Base-by-base conservation (phyloP, 1,140 invertebrate genomes). In the Ips nitidus region DNA sequence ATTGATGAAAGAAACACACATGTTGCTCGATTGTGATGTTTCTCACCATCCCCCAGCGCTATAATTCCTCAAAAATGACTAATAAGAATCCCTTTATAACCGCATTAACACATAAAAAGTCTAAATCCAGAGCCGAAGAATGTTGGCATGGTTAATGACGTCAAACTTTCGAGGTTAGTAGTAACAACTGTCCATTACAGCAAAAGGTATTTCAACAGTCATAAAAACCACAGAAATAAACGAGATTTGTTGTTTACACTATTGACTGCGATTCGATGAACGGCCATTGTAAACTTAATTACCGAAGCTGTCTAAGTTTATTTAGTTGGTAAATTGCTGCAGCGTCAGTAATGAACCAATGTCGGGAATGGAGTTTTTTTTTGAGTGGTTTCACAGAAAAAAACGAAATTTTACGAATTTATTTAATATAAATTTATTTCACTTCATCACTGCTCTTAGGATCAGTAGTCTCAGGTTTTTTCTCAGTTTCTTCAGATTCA, bases 211-310 rank as follows among this genome's bases (percentile, higher is more conserved):
- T 66, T 50, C 55, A 41, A 59, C 39, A 59, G 53, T 52, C 56
- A 52, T 66, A 50, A 58, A 66, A 52, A 39, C 55, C 37, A 4
- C 43, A 47, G 65, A 66, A 58, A 66, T 59, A 66, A 66, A 66
- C 65, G 52, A 38, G 2, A 66, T 36, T 22, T 22, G 56, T 56
- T 65, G 63, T 55, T 65, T 58, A 58, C 43, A 45, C 38, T 22
- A 58, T 59, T 52, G 55, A 58, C 56, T 66, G 4, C 7, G 56
- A 58, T 66, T 66, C 65, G 56, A 66, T 66, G 65, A 66, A 66
- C 47, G 42, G 52, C 62, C 22, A 59, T 66, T 66, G 65, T 66
- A 66, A 66, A 66, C 65, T 66, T 59, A 66, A 66, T 66, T 66
- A 66, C 55, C 3, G 22, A 8, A 22, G n/a, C n/a, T 40, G 41